Percentiles rank a stretch among this genome's conserved stretches.
These are phyloP conservation scores for Sparus aurata DNA, from an alignment of 2,797 vertebrate species.

Conservation along the genomic window DNA sequence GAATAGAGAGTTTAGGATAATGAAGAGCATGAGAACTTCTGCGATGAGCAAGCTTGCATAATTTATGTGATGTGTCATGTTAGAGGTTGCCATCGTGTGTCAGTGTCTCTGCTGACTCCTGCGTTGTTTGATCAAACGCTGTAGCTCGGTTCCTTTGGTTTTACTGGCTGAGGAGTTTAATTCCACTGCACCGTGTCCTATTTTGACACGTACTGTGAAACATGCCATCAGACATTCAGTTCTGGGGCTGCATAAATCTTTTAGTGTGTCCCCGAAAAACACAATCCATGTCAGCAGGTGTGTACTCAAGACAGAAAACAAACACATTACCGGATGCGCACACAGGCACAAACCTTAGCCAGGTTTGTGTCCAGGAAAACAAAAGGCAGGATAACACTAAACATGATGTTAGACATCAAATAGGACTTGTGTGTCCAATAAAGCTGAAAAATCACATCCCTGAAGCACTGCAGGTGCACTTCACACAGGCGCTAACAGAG, in stretches of 20 bases:
- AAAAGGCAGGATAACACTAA: slow-evolving; percentile 32
- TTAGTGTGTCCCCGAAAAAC: slow-evolving; percentile 33
- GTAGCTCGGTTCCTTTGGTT: slow-evolving; percentile 5
- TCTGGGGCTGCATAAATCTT: slow-evolving; percentile 61
- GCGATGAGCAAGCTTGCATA: slow-evolving; percentile 48
- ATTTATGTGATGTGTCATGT: slow-evolving; percentile 59
- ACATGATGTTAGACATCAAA: slow-evolving; percentile 41
- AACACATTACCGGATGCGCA: slow-evolving; percentile 10
- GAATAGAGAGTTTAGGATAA: slow-evolving; percentile 51
- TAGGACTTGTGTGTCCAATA: slow-evolving; percentile 49
- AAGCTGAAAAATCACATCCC: slow-evolving; percentile 58
- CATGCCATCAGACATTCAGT: slow-evolving; percentile 55
- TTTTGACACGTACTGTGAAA: slow-evolving; percentile 52
- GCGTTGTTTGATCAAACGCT: slow-evolving; percentile 44
- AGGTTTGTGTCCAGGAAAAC: slow-evolving; percentile 27
- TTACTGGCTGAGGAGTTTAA: slow-evolving; percentile 28
- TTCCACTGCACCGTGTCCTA: slow-evolving; percentile 38
- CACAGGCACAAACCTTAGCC: not conserved
- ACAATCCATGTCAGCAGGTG: slow-evolving; percentile 25
- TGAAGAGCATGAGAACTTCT: slow-evolving; percentile 47
- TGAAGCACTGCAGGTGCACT: slow-evolving; percentile 61
- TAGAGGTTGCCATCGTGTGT: slow-evolving; percentile 39
- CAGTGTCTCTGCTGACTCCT: slow-evolving; percentile 41
- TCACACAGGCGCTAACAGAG: slow-evolving; percentile 35
- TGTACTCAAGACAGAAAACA: slow-evolving; percentile 19